Percentiles rank a stretch among this genome's conserved stretches.
phyloP scores from a whole-genome alignment of 2,888 invertebrate species.

The Oithona nana region DNA sequence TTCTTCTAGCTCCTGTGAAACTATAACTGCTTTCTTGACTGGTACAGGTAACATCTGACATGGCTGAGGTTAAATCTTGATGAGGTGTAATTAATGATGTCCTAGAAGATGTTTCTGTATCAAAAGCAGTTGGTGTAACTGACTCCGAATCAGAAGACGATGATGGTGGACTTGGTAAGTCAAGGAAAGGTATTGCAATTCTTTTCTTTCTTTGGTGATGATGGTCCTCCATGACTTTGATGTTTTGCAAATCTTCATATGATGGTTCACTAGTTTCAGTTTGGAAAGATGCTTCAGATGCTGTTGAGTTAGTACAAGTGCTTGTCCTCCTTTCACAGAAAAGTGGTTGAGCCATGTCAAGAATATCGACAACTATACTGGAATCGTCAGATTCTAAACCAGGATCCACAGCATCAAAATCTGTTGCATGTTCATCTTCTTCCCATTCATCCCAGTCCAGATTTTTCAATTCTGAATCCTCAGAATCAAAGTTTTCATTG shows the following conservation, averaged over 20 bases:
- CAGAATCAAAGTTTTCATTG: conserved; percentile 14
- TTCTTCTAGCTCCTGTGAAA: not conserved
- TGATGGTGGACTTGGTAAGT: not conserved
- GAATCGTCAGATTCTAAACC: not conserved
- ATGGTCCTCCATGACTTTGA: not conserved
- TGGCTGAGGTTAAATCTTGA: not conserved
- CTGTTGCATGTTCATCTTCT: not conserved
- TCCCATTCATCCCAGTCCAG: conserved; percentile 12
- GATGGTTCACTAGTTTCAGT: too few species aligned
- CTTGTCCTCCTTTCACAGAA: too few species aligned
- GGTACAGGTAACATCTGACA: not conserved
- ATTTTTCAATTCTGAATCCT: conserved; percentile 12
- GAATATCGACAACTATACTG: not conserved
- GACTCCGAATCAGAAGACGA: not conserved
- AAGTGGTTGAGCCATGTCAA: not conserved
- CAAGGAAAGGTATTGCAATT: not conserved
- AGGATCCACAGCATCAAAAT: not conserved
- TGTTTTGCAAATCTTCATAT: not conserved
- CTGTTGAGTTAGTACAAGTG: too few species aligned
- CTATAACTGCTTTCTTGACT: not conserved
- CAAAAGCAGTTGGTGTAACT: not conserved
- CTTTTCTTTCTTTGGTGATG: not conserved
- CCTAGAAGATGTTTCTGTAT: not conserved
- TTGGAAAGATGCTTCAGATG: not conserved
- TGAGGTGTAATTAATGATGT: not conserved